Conservation (phyloP, 1,140 invertebrate species). For the Proctacanthus coquilletti region DNA sequence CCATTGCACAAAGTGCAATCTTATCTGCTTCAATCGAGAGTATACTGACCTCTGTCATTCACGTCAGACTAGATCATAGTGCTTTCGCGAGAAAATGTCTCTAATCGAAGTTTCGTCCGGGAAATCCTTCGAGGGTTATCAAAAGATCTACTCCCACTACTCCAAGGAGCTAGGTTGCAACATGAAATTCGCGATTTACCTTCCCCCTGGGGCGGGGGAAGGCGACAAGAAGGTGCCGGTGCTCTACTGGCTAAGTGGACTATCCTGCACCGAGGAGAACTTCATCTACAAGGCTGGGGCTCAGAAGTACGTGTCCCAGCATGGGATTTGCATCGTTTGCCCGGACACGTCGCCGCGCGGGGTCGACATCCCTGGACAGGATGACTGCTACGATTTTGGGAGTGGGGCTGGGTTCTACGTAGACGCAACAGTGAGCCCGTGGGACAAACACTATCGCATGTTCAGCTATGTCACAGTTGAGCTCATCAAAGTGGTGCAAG, state of each 20-base stretch:
- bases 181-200: conserved; percentile 86
- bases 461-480: conserved; percentile 91
- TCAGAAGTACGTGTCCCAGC: conserved; percentile 63
- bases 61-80: no score
- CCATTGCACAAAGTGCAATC: no score
- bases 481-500: conserved; percentile 59
- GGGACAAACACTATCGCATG: conserved; percentile 92
- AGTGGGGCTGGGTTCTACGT: conserved; percentile 92
- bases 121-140: no score
- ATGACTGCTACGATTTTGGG: conserved; percentile 87
- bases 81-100: no score
- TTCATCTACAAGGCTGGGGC: conserved; percentile 91
- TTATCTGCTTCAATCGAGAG: no score
- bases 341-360: conserved; percentile 94
- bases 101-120: no score
- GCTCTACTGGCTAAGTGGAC: conserved; percentile 85
- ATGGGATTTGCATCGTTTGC: conserved; percentile 57
- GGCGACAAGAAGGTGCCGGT: conserved; percentile 55
- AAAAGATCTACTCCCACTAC: conserved; percentile 73
- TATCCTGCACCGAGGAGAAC: conserved; percentile 93
- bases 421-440: conserved; percentile 79
- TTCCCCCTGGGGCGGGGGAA: conserved; percentile 62
- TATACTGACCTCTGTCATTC: no score
- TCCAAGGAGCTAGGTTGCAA: conserved; percentile 67
- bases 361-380: conserved; percentile 75